Conservation (phyloP, 2,797 vertebrate genomes). For the Leptatherina wallacei region DNA sequence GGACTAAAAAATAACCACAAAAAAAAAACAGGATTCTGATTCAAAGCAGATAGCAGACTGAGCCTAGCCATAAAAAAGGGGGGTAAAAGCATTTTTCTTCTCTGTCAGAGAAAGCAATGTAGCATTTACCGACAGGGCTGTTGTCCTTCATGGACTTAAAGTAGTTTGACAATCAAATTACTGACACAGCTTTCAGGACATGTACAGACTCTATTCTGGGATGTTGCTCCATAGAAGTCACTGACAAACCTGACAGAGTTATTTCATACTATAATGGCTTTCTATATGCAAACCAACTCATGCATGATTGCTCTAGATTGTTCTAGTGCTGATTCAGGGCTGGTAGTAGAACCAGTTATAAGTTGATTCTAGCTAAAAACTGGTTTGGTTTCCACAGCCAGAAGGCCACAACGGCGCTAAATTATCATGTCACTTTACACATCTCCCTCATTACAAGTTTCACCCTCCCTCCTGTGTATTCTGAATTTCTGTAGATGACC, state of each 20-base stretch:
- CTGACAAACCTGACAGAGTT: neutral
- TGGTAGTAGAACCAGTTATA: no score
- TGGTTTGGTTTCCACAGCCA: no score
- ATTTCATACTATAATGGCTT: neutral
- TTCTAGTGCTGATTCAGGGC: no score
- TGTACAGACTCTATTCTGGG: neutral
- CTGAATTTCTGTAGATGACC: no score
- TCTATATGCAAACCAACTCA: neutral
- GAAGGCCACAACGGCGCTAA: no score
- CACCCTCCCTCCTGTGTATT: no score
- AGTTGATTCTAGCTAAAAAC: no score
- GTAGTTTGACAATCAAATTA: slow-evolving; percentile 24
- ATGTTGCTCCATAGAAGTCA: neutral
- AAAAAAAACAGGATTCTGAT: neutral
- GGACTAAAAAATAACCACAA: neutral
- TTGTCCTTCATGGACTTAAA: slow-evolving; percentile 15
- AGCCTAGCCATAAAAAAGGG: no score
- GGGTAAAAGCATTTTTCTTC: no score
- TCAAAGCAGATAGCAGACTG: no score
- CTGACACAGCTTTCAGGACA: slow-evolving; percentile 18
- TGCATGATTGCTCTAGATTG: neutral
- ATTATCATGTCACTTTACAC: no score
- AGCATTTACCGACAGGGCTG: neutral
- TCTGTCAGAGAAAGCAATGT: neutral
- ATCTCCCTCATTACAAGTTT: no score